Base-by-base conservation (phyloP, 2,888 invertebrate species). In the Yponomeuta sedellus region DNA sequence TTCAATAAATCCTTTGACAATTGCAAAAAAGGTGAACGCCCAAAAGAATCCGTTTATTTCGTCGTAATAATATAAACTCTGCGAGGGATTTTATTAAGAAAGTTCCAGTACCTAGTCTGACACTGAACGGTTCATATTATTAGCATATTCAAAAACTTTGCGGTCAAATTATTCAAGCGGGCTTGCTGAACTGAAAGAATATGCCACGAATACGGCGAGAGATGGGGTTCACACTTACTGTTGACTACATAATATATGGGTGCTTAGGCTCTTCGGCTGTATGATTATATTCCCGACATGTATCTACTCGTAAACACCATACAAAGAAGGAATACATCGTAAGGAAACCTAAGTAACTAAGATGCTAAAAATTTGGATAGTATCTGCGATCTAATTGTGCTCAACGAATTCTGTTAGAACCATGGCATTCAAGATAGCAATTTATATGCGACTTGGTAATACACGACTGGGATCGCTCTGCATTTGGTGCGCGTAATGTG, bases 81-180 rank as follows among this genome's bases (percentile, higher is more conserved):
- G 44, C 1, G 59, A 20, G 25, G 59, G 79, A 80, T 80, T 78
- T 81, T 80, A 83, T 82, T 81, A 81, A 78, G 77, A 79, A 83
- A 83, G 79, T 82, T 83, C 70, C 68, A 52, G 68, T 71, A 8
- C 10, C 34, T 34, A 70, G 71, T 69, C 68, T 65, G 64, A 67
- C 67, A 69, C 70, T 69, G 70, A 74, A 73, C 71, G 70, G 77
- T 80, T 79, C 75, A 77, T 75, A 74, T 19, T 39, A 81, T 82
- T 82, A 79, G 71, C 81, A 79, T 82, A 76, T 78, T 79, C 77
- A 73, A 74, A 77, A 82, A 82, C 78, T 81, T 78, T n/a, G 25
- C 22, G 25, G 8, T 25, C 61, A 61, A 61, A 34, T 61, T 61
- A 61, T 61, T 39, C 61, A 61, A n/a, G 28, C 61, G 34, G n/a